phyloP scores from a whole-genome alignment of 2,797 vertebrate genomes.

The Liasis olivaceus region DNA sequence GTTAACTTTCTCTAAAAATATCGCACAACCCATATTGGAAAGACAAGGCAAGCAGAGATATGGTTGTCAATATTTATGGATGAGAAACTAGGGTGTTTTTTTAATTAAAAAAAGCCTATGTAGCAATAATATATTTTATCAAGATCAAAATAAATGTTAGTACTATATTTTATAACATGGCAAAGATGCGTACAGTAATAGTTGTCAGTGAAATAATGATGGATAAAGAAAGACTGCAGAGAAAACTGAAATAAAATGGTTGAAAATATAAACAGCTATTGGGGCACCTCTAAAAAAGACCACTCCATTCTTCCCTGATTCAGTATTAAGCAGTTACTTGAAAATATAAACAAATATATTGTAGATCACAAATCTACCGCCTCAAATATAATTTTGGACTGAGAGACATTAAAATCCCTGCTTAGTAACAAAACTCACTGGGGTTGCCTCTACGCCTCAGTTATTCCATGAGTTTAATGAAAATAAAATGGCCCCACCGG shows the following conservation, averaged over 20 bases:
- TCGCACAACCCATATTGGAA: neutral
- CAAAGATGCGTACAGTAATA: neutral
- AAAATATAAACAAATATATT: neutral
- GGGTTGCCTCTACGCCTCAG: neutral
- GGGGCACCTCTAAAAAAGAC: neutral
- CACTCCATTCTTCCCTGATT: neutral
- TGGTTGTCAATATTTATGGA: neutral
- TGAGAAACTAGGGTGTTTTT: neutral
- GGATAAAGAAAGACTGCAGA: neutral
- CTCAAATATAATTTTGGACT: neutral
- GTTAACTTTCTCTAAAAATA: constrained; percentile 32
- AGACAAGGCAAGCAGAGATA: neutral
- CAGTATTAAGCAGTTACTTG: neutral
- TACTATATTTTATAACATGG: neutral
- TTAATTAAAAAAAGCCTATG: neutral
- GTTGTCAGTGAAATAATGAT: neutral
- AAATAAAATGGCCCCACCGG: neutral
- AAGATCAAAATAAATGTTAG: neutral
- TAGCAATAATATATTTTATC: neutral
- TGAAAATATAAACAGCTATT: neutral
- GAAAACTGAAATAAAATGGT: neutral
- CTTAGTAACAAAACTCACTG: neutral
- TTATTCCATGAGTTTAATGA: neutral
- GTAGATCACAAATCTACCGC: neutral
- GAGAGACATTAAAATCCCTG: neutral